Percentiles rank a stretch among this genome's conserved stretches.
These are phyloP conservation scores for Cyaniris semiargus DNA, from an alignment of 2,888 invertebrate species.

Conservation along the genomic window DNA sequence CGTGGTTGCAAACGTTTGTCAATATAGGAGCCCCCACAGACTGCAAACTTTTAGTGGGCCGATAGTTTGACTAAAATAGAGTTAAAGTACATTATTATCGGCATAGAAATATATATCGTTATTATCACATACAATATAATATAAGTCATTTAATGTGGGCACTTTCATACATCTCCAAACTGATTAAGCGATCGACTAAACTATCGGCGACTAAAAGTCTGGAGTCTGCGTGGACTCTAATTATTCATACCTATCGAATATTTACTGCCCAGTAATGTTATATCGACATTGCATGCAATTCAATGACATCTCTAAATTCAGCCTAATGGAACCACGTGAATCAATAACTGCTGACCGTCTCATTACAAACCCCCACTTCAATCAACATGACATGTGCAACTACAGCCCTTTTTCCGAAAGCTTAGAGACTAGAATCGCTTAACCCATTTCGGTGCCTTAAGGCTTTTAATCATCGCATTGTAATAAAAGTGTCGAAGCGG, in stretches of 20 bases:
- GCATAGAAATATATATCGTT: no score
- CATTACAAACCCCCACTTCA: constrained; percentile 71
- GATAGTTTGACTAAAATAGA: no score
- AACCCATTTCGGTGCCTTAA: constrained; percentile 43
- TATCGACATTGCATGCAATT: background rate
- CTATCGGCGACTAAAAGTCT: no score
- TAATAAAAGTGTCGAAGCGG: constrained; percentile 68
- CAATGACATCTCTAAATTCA: constrained; percentile 44
- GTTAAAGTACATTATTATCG: no score
- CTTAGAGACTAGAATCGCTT: constrained; percentile 44
- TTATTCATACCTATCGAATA: background rate
- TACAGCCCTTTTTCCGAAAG: constrained; percentile 43
- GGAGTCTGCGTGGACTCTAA: no score
- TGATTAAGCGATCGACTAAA: no score
- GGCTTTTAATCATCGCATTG: constrained; percentile 57
- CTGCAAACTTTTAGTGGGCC: no score
- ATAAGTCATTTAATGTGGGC: no score
- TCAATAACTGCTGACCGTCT: constrained; percentile 78
- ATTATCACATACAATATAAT: no score
- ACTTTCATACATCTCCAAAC: no score
- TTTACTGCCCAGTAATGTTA: background rate
- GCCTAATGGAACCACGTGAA: constrained; percentile 67
- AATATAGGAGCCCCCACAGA: background rate
- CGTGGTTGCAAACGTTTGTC: background rate
- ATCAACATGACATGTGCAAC: constrained; percentile 53